phyloP scores from a whole-genome alignment of 2,797 vertebrate species.

The Ceryle rudis region DNA sequence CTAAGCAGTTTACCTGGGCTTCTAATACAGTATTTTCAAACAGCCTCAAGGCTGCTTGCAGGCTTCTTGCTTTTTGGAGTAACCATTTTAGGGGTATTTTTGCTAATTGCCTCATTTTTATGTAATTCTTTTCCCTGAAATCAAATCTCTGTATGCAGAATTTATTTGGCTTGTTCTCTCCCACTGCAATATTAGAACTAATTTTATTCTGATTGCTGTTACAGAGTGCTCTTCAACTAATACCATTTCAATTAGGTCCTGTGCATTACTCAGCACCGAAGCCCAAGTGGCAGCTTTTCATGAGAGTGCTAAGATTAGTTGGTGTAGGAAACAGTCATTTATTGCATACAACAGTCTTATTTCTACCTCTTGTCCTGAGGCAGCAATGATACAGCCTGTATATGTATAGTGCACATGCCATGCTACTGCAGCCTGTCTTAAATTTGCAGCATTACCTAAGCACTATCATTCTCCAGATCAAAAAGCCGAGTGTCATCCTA shows the following conservation, averaged over 20 bases:
- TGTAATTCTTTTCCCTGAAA: background rate
- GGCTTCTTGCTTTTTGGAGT: background rate
- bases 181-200: background rate
- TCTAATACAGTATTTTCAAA: background rate
- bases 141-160: background rate
- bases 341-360: background rate
- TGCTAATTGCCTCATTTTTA: constrained; percentile 21
- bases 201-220: constrained; percentile 5
- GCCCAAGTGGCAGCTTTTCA: background rate
- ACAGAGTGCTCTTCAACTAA: background rate
- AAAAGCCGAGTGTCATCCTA: background rate
- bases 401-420: background rate
- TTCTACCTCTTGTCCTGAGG: background rate
- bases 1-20: background rate
- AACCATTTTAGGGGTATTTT: background rate
- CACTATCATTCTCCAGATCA: background rate
- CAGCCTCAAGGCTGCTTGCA: background rate
- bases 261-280: background rate
- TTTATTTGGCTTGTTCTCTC: constrained; percentile 17
- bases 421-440: background rate
- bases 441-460: background rate
- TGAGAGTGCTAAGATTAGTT: background rate
- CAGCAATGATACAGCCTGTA: background rate
- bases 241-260: background rate
- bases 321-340: background rate